These are phyloP conservation scores for Zaprionus inermis DNA, from an alignment of 1,140 invertebrate species.

Conservation along the genomic window DNA sequence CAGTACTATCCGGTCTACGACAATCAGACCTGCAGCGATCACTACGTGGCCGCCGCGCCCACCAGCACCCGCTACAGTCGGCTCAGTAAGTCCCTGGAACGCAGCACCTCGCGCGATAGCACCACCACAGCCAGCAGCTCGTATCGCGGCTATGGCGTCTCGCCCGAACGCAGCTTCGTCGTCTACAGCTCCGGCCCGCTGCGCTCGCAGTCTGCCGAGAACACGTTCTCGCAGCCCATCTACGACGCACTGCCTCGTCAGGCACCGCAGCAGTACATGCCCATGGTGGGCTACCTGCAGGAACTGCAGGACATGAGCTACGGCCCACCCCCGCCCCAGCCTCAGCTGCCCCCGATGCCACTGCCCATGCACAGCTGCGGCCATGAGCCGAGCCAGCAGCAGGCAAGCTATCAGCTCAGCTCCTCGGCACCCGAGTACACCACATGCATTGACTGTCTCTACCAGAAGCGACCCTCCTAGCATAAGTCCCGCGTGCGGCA, in stretches of 20 bases:
- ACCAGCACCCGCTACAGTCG: conserved; percentile 61
- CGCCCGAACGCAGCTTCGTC: conserved; percentile 77
- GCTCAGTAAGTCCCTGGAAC: conserved; percentile 79
- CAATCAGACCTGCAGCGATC: conserved; percentile 82
- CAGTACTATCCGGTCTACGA: conserved; percentile 83
- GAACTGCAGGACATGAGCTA: conserved; percentile 46
- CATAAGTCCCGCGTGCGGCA: conserved; percentile 85
- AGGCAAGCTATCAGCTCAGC: conserved; percentile 85
- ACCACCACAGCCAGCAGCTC: conserved; percentile 68
- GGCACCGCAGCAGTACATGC: conserved; percentile 59
- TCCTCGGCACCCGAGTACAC: conserved; percentile 87
- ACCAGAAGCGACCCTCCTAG: conserved; percentile 86
- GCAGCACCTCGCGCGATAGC: conserved; percentile 76
- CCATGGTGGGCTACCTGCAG: conserved; percentile 50
- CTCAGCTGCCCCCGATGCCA: conserved; percentile 2
- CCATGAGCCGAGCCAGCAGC: conserved; percentile 69
- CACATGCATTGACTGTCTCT: conserved; percentile 88
- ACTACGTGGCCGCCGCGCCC: conserved; percentile 78
- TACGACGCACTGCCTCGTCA: conserved; percentile 67
- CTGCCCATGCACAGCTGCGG: conserved; percentile 34
- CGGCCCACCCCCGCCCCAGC: conserved; percentile 18
- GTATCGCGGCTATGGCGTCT: conserved; percentile 78
- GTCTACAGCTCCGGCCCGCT: conserved; percentile 70
- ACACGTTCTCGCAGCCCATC: conserved; percentile 72
- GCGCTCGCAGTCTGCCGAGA: conserved; percentile 82